These are phyloP conservation scores for Philhelius pedissequus DNA, from an alignment of 2,888 invertebrate genomes.

Conservation along the genomic window DNA sequence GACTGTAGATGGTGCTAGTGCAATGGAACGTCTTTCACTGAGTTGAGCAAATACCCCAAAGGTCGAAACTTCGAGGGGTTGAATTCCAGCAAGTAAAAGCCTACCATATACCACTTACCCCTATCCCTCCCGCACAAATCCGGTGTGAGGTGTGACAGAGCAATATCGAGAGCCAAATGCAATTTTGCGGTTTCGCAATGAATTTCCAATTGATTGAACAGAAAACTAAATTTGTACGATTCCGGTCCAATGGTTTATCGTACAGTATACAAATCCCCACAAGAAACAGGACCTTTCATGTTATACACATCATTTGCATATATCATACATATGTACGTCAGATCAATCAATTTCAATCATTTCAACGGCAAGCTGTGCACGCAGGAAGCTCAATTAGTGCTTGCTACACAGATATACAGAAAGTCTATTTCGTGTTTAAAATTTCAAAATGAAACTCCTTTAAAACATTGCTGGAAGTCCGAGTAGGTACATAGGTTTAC, in stretches of 20 bases:
- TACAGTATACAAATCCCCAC: background rate
- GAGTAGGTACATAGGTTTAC: too few relatives aligned
- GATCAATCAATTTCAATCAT: conserved; percentile 62
- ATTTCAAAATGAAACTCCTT: background rate
- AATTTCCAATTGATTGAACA: conserved; percentile 67
- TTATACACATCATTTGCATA: conserved; percentile 10
- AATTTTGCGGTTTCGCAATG: conserved; percentile 67
- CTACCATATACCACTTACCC: background rate
- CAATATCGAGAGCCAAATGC: conserved; percentile 48
- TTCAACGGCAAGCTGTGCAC: conserved; percentile 15
- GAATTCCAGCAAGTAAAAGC: background rate
- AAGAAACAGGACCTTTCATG: background rate
- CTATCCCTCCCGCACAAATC: background rate
- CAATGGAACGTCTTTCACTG: conserved; percentile 11
- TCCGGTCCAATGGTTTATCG: conserved; percentile 52
- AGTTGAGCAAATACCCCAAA: background rate
- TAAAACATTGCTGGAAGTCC: background rate
- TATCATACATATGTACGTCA: background rate
- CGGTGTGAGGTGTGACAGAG: background rate
- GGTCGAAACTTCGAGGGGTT: background rate
- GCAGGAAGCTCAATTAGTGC: conserved; percentile 47
- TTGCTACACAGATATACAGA: background rate
- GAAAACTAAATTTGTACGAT: conserved; percentile 68
- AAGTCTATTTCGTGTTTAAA: background rate
- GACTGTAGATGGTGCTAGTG: background rate